Conservation (phyloP, 92 coral and sea anemone genomes). For the Zoanthus solanderi region DNA sequence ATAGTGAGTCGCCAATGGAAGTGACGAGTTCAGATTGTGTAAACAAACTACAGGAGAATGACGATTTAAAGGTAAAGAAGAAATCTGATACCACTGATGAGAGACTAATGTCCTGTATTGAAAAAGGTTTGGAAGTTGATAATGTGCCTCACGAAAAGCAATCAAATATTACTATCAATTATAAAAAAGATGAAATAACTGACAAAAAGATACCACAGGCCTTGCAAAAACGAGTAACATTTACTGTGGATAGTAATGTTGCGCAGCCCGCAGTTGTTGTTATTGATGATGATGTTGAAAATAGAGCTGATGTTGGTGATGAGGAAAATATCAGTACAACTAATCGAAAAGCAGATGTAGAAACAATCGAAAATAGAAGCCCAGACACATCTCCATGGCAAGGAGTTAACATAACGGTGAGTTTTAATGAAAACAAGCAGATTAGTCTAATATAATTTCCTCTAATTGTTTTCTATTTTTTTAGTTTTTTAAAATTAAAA, state of each 20-base stretch:
- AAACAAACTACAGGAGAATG: background rate
- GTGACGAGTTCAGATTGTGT: background rate
- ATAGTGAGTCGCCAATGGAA: background rate
- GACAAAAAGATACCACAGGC: background rate
- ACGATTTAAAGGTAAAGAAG: background rate
- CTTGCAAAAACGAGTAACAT: background rate
- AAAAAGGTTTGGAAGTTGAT: background rate
- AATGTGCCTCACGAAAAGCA: background rate
- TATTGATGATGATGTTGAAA: background rate
- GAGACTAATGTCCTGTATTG: background rate
- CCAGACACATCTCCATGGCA: constrained; percentile 30
- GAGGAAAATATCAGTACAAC: background rate
- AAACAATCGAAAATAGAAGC: constrained; percentile 1
- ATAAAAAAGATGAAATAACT: background rate
- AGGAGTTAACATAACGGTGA: constrained; percentile 34
- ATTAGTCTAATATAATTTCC: background rate
- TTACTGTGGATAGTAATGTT: background rate
- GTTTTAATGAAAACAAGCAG: background rate
- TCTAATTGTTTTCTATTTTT: background rate
- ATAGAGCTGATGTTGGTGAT: background rate
- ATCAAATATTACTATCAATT: background rate
- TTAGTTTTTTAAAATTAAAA: too few relatives aligned
- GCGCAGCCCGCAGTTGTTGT: background rate
- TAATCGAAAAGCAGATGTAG: background rate
- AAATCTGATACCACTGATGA: background rate